These are phyloP conservation scores for Xylocopa sonorina DNA, from an alignment of 1,140 invertebrate genomes.

Conservation along the genomic window DNA sequence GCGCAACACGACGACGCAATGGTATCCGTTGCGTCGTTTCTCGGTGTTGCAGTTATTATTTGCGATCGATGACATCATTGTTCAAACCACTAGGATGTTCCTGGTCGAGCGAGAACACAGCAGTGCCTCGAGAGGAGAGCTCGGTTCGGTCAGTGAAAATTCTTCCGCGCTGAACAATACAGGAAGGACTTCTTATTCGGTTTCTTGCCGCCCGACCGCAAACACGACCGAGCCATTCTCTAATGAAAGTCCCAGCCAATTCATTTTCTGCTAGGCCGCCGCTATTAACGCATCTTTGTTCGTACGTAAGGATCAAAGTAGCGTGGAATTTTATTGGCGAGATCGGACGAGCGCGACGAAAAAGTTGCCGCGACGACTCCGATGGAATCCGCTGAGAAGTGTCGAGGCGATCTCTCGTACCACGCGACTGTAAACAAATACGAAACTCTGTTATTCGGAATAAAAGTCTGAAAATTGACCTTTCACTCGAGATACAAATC, in stretches of 20 bases:
- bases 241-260: neutral
- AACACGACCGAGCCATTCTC: neutral
- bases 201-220: neutral
- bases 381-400: too few relatives aligned
- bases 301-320: neutral
- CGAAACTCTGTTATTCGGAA: too few relatives aligned
- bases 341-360: neutral
- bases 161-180: slow-evolving; percentile 23
- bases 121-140: neutral
- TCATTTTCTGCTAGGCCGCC: neutral
- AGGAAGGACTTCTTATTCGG: slow-evolving; percentile 4
- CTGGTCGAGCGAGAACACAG: neutral
- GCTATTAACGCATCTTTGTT: neutral
- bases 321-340: neutral
- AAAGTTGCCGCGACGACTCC: neutral
- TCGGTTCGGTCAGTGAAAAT: neutral
- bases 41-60: slow-evolving; percentile 8
- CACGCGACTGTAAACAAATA: too few relatives aligned
- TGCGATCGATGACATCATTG: slow-evolving; percentile 35
- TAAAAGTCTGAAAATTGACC: too few relatives aligned
- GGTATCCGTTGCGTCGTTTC: neutral
- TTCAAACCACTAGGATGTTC: slow-evolving; percentile 24
- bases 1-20: neutral
- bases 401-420: too few relatives aligned
- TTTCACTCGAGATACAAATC: too few relatives aligned